Conservation (phyloP, 2,888 invertebrate species). For the Scelioninae gen. 1 region DNA sequence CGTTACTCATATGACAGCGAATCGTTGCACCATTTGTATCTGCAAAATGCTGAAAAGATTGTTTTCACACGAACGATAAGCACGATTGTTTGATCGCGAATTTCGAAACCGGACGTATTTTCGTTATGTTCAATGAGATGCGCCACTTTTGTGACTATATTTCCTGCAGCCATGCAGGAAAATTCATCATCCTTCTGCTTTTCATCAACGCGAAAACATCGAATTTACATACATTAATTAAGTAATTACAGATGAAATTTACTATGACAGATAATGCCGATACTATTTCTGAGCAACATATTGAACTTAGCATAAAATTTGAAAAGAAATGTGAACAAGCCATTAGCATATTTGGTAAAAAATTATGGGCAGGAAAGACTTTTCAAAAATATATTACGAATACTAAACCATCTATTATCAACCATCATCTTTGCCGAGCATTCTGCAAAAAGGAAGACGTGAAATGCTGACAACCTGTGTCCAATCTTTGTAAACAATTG, state of each 20-base stretch:
- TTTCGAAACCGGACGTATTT: conserved; percentile 22
- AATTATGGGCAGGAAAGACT: conserved; percentile 8
- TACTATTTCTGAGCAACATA: neutral
- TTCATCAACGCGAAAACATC: neutral
- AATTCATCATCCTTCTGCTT: neutral
- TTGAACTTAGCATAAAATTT: conserved; percentile 3
- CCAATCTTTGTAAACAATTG: conserved; percentile 35
- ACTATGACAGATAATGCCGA: too few species aligned
- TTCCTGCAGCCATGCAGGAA: neutral
- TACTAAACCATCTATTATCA: conserved; percentile 4
- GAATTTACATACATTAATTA: too few species aligned
- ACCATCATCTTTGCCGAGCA: conserved; percentile 14
- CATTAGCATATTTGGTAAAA: conserved; percentile 20
- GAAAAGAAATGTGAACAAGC: conserved; percentile 7
- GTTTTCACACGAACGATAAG: conserved; percentile 37
- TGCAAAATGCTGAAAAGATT: conserved; percentile 45
- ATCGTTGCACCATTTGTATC: conserved; percentile 68
- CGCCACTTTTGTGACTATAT: conserved; percentile 8
- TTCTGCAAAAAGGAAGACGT: conserved; percentile 7
- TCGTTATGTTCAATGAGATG: neutral
- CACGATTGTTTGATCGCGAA: conserved; percentile 14
- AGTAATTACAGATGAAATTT: too few species aligned
- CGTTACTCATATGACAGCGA: conserved; percentile 71
- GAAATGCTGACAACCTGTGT: conserved; percentile 24
- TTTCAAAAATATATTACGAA: conserved; percentile 18